Base-by-base conservation (phyloP, 2,113 vertebrate genomes). In the Empidonax alnorum region DNA sequence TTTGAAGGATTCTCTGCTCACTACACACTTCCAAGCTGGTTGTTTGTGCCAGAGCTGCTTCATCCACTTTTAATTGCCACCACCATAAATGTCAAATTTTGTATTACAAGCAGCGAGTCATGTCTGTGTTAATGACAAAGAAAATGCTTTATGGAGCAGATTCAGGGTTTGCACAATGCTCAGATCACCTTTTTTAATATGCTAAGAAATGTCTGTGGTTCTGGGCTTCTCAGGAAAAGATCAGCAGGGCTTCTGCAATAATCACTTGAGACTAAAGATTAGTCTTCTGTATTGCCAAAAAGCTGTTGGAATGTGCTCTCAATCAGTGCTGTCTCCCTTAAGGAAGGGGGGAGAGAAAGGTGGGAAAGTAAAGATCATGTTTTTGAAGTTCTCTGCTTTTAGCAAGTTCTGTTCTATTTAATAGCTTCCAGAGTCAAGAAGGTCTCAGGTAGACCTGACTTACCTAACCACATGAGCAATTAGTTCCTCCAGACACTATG, bases 381-480 rank as follows among this genome's bases (percentile, higher is more conserved):
- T 95, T 98, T 97, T 97, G 88, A 97, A 96, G 96, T 95, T 95
- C 55, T 94, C 93, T 80, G 93, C 94, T 97, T 95, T 96, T 53
- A 97, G 91, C 92, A 96, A 96, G 94, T 97, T 96, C 90, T 96
- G 90, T 88, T 96, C 97, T 90, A 95, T 97, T 97, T 97, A 97
- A 98, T 94, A 96, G 96, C 88, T 97, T 95, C 87, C 93, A 81
- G 94, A 97, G 97, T 97, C 97, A 97, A 95, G 96, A 95, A 97
- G 97, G 97, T 97, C 97, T 95, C 93, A 93, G 95, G 95, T 95
- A 96, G 97, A 96, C 91, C 96, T 82, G 87, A 96, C 95, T 83
- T 95, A 96, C 88, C 92, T 55, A 97, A 90, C 94, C 95, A 94
- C 94, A 96, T 44, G 77, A 97, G 96, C 96, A 97, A 97, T 97